These are phyloP conservation scores for Catharus minimus DNA, from an alignment of 2,113 vertebrate species.

Conservation along the genomic window DNA sequence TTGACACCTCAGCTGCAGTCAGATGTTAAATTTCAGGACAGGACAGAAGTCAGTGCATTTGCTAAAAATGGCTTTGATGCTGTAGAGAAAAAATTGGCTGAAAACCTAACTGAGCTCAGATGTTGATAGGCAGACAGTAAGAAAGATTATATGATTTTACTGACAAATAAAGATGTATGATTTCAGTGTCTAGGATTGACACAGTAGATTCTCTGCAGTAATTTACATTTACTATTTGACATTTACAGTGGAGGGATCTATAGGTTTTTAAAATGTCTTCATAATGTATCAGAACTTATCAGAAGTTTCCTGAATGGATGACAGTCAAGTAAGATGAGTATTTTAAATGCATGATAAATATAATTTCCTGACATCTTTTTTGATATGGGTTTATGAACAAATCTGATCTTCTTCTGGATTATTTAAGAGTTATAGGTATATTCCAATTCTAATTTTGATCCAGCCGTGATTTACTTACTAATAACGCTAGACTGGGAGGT, in stretches of 20 bases:
- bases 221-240: background rate
- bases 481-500: background rate
- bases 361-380: background rate
- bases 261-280: background rate
- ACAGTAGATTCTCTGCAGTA: background rate
- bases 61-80: background rate
- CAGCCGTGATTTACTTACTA: background rate
- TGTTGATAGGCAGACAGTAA: background rate
- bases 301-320: background rate
- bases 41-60: background rate
- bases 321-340: background rate
- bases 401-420: background rate
- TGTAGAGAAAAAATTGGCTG: background rate
- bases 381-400: background rate
- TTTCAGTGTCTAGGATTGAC: background rate
- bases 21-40: background rate
- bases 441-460: background rate
- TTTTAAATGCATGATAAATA: background rate
- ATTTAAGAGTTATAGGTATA: background rate
- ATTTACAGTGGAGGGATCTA: background rate
- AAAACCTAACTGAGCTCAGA: background rate
- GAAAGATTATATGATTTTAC: background rate
- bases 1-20: background rate
- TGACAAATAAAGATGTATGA: background rate
- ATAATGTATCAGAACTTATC: background rate